Percentiles rank a stretch among this genome's conserved stretches.
phyloP scores from a whole-genome alignment of 2,797 vertebrate genomes.

The Peromyscus attwateri region DNA sequence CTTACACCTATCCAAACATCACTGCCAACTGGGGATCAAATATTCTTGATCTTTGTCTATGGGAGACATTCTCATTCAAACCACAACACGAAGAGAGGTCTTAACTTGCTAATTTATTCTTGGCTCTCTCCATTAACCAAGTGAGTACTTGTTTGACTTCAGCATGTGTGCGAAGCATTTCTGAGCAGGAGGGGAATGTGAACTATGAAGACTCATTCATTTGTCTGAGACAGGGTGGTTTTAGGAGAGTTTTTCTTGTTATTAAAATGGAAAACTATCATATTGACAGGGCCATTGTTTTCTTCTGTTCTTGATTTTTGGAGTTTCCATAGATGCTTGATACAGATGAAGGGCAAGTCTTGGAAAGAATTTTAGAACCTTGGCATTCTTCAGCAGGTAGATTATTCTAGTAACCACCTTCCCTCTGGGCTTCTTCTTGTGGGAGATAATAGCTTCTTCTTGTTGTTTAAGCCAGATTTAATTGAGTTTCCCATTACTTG shows the following conservation, averaged over 20 bases:
- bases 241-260: not conserved
- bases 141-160: not conserved
- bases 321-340: not conserved
- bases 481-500: conserved; percentile 64
- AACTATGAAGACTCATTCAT: not conserved
- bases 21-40: not conserved
- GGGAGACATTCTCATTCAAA: not conserved
- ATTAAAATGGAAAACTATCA: not conserved
- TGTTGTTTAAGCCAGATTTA: conserved; percentile 67
- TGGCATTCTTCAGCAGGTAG: conserved; percentile 37
- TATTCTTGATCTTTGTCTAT: not conserved
- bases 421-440: conserved; percentile 41
- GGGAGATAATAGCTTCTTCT: conserved; percentile 46
- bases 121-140: not conserved
- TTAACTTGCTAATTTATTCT: not conserved
- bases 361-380: conserved; percentile 3
- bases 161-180: not conserved
- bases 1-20: not conserved
- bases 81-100: not conserved
- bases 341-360: not conserved
- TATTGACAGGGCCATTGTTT: not conserved
- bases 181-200: not conserved
- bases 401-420: conserved; percentile 45
- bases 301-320: not conserved
- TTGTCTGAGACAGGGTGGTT: not conserved